Conservation (phyloP, 2,113 vertebrate species). For the Thalassarche chlororhynchos region DNA sequence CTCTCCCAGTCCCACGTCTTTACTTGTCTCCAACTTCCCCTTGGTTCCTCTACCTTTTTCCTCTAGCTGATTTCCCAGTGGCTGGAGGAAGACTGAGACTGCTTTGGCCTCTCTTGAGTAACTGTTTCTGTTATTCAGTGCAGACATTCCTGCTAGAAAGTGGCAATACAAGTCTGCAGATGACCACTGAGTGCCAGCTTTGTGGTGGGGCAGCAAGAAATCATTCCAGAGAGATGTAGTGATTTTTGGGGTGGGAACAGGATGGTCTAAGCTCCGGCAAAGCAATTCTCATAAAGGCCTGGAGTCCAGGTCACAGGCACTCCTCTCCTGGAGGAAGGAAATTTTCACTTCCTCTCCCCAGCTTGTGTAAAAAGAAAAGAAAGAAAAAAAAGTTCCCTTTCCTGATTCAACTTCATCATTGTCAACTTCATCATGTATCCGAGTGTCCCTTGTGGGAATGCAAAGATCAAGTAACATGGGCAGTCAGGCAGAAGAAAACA, state of each 20-base stretch:
- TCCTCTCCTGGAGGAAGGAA: not conserved
- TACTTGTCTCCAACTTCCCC: not conserved
- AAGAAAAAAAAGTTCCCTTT: not conserved
- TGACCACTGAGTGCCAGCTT: not conserved
- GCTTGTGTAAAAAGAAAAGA: not conserved
- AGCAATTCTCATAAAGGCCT: not conserved
- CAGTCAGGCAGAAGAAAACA: not conserved
- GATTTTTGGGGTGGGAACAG: not conserved
- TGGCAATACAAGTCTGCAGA: accelerated
- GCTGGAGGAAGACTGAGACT: not conserved
- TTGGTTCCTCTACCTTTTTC: not conserved
- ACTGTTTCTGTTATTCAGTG: not conserved
- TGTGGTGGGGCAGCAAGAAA: not conserved
- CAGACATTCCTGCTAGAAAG: not conserved
- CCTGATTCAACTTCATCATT: not conserved
- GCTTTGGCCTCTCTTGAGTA: not conserved
- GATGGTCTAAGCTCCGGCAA: accelerated
- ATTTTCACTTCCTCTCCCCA: not conserved
- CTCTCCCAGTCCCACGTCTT: not conserved
- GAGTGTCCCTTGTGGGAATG: not conserved
- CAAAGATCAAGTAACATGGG: not conserved
- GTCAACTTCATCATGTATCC: not conserved
- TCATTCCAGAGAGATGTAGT: not conserved
- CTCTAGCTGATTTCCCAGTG: not conserved
- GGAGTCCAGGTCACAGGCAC: not conserved